Conservation (phyloP, 2,797 vertebrate genomes). For the Ispidina picta region DNA sequence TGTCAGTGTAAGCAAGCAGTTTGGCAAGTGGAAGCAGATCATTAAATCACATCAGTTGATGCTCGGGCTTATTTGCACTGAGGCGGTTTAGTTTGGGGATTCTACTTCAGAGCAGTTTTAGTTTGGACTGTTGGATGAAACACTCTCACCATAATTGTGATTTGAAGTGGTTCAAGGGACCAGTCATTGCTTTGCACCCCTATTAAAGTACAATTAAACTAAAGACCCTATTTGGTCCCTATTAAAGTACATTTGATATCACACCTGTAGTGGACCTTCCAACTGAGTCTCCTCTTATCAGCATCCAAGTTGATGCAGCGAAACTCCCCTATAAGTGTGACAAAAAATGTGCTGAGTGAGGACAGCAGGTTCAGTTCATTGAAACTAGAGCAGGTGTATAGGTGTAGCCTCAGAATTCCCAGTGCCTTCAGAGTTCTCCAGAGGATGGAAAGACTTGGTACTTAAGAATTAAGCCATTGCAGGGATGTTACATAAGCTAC, state of each 20-base stretch:
- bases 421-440: not conserved
- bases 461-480: not conserved
- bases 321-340: not conserved
- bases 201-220: too few species aligned
- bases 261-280: not conserved
- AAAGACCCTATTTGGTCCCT: not conserved
- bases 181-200: not conserved
- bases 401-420: not conserved
- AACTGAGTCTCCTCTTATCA: not conserved
- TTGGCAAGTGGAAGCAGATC: slow-evolving; percentile 14
- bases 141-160: not conserved
- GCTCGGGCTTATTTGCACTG: not conserved
- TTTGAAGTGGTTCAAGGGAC: not conserved
- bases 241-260: not conserved
- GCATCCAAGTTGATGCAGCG: not conserved
- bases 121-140: not conserved
- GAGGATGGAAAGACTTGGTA: not conserved
- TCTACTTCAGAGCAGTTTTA: not conserved
- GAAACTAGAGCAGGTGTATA: accelerated
- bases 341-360: not conserved
- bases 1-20: not conserved
- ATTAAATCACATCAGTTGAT: not conserved
- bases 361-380: not conserved
- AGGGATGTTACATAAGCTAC: not conserved
- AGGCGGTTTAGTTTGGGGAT: not conserved